Percentiles rank a stretch among this genome's conserved stretches.
These are phyloP conservation scores for Microplitis mediator DNA, from an alignment of 1,140 invertebrate genomes.

Conservation along the genomic window DNA sequence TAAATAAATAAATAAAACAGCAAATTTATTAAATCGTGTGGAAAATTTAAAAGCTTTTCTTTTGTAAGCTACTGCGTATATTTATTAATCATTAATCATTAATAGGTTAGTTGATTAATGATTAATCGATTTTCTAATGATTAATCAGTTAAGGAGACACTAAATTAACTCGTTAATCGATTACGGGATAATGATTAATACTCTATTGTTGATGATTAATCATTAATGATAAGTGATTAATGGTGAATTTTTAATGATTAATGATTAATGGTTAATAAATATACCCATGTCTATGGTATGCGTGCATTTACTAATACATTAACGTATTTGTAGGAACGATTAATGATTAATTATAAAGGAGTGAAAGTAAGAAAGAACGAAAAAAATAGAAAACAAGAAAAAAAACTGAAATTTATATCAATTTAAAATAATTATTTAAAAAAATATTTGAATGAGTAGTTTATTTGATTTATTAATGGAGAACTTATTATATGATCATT, in stretches of 20 bases:
- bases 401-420: background rate
- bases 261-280: slow-evolving; percentile 24
- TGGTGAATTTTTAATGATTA: background rate
- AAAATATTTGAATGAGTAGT: background rate
- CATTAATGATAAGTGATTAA: no score
- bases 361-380: background rate
- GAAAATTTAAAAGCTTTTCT: background rate
- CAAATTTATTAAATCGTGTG: background rate
- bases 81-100: no score
- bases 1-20: slow-evolving; percentile 9
- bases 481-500: slow-evolving; percentile 53
- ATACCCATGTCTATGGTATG: slow-evolving; percentile 30
- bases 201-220: no score
- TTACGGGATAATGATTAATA: no score
- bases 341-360: slow-evolving; percentile 3
- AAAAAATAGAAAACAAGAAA: background rate
- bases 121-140: no score
- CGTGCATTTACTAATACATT: slow-evolving; percentile 17
- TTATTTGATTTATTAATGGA: background rate
- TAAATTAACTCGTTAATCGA: no score
- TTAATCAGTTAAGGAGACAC: no score
- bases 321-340: slow-evolving; percentile 10
- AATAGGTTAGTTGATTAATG: no score
- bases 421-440: no score
- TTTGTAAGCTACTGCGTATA: no score